These are phyloP conservation scores for Beroe forskalii DNA, from an alignment of 37 sponge, comb jelly and placozoan species.

Conservation along the genomic window DNA sequence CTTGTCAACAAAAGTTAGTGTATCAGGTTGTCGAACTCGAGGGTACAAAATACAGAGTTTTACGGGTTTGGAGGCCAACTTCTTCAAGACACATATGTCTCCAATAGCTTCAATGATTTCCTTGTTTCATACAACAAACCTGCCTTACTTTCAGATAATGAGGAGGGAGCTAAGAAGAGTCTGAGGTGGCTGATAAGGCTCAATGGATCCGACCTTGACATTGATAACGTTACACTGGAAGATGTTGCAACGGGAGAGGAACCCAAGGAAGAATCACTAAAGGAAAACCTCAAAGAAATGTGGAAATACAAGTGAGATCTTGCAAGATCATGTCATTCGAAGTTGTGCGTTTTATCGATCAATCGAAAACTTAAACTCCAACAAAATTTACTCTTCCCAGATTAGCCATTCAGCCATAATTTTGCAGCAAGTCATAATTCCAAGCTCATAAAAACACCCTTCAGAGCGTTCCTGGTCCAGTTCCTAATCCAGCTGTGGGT, in stretches of 20 bases:
- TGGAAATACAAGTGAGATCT: slow-evolving; percentile 54
- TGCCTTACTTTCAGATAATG: background rate
- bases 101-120: too few relatives aligned
- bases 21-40: too few relatives aligned
- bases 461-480: background rate
- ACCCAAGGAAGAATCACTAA: background rate
- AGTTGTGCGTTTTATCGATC: too few relatives aligned
- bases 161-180: background rate
- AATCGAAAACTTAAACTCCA: too few relatives aligned
- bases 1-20: slow-evolving; percentile 9
- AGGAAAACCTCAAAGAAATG: background rate
- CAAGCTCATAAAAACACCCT: background rate
- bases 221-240: background rate
- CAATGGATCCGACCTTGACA: background rate
- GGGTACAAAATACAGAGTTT: too few relatives aligned
- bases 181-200: slow-evolving; percentile 7
- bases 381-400: too few relatives aligned
- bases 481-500: background rate
- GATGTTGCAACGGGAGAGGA: background rate
- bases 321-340: too few relatives aligned
- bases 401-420: too few relatives aligned
- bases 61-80: too few relatives aligned
- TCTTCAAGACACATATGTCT: too few relatives aligned
- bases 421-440: background rate
- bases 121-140: too few relatives aligned